Conservation (phyloP, 1,140 invertebrate species). For the Cotesia vestalis region DNA sequence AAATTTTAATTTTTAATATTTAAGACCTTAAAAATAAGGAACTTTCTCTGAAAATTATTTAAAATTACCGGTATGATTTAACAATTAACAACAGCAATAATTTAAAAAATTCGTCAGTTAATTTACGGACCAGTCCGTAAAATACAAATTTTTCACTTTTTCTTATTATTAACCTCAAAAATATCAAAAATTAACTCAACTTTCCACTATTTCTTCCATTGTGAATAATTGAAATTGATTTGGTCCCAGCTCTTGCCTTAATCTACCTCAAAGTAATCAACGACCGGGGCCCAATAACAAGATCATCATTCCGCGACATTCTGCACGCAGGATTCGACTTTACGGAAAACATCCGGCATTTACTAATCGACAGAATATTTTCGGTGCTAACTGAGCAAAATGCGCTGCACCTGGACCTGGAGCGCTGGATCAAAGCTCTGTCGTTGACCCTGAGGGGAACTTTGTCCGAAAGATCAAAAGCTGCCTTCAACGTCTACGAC, state of each 20-base stretch:
- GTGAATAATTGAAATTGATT: conserved; percentile 1
- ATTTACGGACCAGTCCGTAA: too few relatives aligned
- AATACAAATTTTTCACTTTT: too few relatives aligned
- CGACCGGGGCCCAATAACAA: conserved; percentile 62
- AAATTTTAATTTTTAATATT: conserved; percentile 6
- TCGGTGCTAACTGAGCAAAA: conserved; percentile 63
- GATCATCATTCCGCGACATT: conserved; percentile 73
- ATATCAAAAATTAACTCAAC: too few relatives aligned
- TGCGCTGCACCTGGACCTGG: conserved; percentile 64
- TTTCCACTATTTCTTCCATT: conserved; percentile 1
- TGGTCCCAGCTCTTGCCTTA: conserved; percentile 50
- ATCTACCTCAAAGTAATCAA: conserved; percentile 58
- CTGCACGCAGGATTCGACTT: conserved; percentile 76
- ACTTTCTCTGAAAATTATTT: too few relatives aligned
- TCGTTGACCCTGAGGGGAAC: conserved; percentile 75
- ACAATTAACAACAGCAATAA: too few relatives aligned
- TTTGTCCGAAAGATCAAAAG: conserved; percentile 72
- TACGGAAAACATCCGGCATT: conserved; percentile 72
- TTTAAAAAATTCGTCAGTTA: too few relatives aligned
- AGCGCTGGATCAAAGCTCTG: conserved; percentile 74
- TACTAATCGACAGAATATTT: conserved; percentile 72
- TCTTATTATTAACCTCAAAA: too few relatives aligned
- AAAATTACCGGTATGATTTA: too few relatives aligned
- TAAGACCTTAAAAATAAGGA: background rate
- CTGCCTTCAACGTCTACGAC: conserved; percentile 78